These are phyloP conservation scores for Crax fasciolata DNA, from an alignment of 2,797 vertebrate genomes.

Conservation along the genomic window DNA sequence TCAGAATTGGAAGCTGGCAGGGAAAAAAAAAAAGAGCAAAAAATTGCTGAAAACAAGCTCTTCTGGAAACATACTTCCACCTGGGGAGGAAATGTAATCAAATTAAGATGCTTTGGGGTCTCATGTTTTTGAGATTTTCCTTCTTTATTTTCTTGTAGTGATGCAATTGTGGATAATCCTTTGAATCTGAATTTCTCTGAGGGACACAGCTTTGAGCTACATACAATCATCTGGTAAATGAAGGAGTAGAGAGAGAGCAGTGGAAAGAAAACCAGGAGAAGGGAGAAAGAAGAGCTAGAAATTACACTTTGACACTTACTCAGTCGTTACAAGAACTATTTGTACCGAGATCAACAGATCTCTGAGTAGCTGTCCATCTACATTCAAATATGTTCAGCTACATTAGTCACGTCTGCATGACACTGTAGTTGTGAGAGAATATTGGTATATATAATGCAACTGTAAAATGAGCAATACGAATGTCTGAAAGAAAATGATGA, in stretches of 20 bases:
- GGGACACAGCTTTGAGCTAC: neutral
- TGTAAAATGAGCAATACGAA: neutral
- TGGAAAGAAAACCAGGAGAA: neutral
- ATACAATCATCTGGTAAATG: neutral
- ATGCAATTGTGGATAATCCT: neutral
- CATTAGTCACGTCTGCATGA: neutral
- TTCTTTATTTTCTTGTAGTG: neutral
- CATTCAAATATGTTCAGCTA: constrained; percentile 5
- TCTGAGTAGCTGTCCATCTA: neutral
- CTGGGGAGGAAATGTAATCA: neutral
- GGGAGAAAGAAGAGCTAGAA: neutral
- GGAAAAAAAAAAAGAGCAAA: neutral
- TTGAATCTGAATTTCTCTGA: neutral
- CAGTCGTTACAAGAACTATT: neutral
- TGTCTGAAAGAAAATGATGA: neutral
- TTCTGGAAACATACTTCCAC: neutral
- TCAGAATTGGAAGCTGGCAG: neutral
- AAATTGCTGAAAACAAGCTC: neutral
- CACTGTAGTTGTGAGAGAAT: neutral
- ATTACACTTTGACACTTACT: neutral
- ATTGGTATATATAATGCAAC: neutral
- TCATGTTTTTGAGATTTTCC: neutral
- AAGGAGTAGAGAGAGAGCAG: neutral
- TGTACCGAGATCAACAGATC: neutral
- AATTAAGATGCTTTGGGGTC: neutral